These are phyloP conservation scores for Ericerus pela DNA, from an alignment of 1,140 invertebrate species.

Conservation along the genomic window DNA sequence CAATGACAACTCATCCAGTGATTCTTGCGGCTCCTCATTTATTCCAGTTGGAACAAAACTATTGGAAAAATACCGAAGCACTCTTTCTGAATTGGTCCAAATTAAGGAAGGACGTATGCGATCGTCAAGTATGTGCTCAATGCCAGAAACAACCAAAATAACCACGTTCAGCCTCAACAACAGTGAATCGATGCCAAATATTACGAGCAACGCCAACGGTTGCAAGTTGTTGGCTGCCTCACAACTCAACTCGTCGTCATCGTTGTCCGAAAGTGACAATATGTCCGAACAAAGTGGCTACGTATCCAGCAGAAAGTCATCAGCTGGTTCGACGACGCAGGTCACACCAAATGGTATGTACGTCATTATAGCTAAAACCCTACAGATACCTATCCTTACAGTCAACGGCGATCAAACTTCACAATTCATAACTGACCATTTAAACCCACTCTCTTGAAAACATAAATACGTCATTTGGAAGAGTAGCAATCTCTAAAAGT, in stretches of 20 bases:
- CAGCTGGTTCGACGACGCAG: conserved; percentile 29
- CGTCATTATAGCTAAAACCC: too few species aligned
- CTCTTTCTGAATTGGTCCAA: neutral
- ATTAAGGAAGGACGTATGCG: neutral
- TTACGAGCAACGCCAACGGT: conserved; percentile 22
- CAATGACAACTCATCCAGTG: neutral
- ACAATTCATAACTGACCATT: too few species aligned
- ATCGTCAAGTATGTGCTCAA: conserved; percentile 3
- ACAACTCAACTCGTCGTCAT: conserved; percentile 17
- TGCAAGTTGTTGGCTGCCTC: neutral
- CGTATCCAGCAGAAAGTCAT: conserved; percentile 32
- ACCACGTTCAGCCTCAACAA: neutral
- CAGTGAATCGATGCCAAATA: conserved; percentile 34
- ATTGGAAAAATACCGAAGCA: neutral
- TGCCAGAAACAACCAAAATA: neutral
- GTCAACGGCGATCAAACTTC: too few species aligned
- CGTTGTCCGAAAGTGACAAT: conserved; percentile 29
- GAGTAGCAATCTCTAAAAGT: too few species aligned
- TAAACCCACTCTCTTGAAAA: too few species aligned
- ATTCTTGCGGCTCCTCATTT: conserved; percentile 1
- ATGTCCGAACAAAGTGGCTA: conserved; percentile 34
- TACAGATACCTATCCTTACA: too few species aligned
- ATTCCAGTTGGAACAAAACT: neutral
- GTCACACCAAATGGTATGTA: conserved; percentile 24
- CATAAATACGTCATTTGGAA: too few species aligned